Evolutionary conservation across 2,113 vertebrate genomes (phyloP).

Genomic region (Vimba vimba): DNA sequence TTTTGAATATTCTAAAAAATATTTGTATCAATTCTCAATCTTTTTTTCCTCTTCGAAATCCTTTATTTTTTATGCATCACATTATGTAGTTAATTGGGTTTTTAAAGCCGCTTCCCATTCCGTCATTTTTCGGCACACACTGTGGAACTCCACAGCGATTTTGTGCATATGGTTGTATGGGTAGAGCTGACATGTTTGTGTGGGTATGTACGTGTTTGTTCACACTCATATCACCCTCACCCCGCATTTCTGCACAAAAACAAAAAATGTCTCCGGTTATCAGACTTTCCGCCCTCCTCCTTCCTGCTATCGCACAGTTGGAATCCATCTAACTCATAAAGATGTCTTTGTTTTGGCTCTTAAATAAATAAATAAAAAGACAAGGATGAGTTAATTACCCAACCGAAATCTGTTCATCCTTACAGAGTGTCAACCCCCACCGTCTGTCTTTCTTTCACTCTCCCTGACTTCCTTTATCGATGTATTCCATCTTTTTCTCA

Average conservation of each 20-base stretch:
- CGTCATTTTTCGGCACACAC: not conserved
- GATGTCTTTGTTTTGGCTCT: conserved; percentile 42
- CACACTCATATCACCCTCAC: conserved; percentile 4
- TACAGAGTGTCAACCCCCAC: conserved; percentile 23
- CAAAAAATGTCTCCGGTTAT: conserved; percentile 12
- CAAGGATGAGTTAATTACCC: conserved; percentile 36
- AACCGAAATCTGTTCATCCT: conserved; percentile 49
- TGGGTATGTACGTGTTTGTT: conserved; percentile 26
- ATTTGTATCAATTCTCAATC: not conserved
- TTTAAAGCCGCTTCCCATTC: not conserved
- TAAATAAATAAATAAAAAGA: conserved; percentile 1
- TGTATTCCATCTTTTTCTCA: conserved; percentile 29
- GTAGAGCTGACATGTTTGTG: conserved; percentile 7
- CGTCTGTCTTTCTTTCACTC: not conserved
- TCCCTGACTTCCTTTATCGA: conserved; percentile 32
- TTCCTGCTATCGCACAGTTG: conserved; percentile 20
- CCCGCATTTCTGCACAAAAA: conserved; percentile 19
- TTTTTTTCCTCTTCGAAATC: not conserved
- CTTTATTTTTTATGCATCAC: not conserved
- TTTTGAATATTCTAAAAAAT: too few species aligned
- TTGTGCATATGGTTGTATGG: conserved; percentile 6
- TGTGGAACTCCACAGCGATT: not conserved
- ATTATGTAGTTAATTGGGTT: not conserved
- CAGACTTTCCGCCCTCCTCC: not conserved
- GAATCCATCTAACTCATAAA: conserved; percentile 25